These are phyloP conservation scores for Melinaea marsaeus DNA, from an alignment of 2,888 invertebrate species.

Conservation along the genomic window DNA sequence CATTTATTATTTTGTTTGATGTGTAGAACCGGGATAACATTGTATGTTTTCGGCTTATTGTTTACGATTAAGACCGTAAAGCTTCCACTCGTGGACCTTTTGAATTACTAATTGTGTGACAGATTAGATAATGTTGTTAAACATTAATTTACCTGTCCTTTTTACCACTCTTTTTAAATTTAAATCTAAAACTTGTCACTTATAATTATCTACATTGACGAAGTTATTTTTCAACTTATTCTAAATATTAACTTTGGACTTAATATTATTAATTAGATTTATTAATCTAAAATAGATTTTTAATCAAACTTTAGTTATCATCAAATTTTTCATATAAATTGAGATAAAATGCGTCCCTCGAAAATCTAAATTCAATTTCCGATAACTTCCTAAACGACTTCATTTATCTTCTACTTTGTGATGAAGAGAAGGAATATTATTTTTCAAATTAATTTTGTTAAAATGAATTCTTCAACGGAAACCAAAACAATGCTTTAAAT, in stretches of 20 bases:
- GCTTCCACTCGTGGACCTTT: not conserved
- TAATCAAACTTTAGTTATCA: not conserved
- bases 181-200: not conserved
- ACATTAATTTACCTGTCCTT: conserved; percentile 2
- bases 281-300: too few species aligned
- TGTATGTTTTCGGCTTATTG: too few species aligned
- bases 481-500: too few species aligned
- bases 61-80: too few species aligned
- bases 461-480: not conserved
- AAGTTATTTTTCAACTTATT: too few species aligned
- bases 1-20: too few species aligned
- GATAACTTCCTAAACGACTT: conserved; percentile 21
- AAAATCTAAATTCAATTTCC: conserved; percentile 23
- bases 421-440: conserved; percentile 11
- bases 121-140: not conserved
- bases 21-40: too few species aligned
- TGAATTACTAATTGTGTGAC: not conserved
- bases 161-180: not conserved
- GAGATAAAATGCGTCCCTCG: conserved; percentile 7
- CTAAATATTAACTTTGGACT: too few species aligned
- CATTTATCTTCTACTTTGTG: conserved; percentile 19
- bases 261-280: too few species aligned
- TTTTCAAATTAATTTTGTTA: conserved; percentile 5
- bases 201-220: too few species aligned
- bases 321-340: not conserved